These are phyloP conservation scores for Andrena marginata DNA, from an alignment of 2,888 invertebrate genomes.

Conservation along the genomic window DNA sequence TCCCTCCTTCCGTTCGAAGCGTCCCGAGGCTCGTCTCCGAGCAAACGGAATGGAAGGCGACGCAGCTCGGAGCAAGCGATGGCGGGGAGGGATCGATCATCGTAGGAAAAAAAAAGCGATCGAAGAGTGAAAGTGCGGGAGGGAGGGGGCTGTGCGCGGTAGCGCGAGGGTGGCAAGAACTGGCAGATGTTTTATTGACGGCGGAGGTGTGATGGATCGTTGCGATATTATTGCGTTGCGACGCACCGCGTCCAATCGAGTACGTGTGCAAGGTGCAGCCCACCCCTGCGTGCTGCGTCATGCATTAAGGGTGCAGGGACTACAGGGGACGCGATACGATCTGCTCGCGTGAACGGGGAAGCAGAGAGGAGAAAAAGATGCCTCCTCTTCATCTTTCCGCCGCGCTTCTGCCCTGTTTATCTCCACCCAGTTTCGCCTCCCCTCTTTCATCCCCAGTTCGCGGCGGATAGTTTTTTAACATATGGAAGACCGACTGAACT, in stretches of 20 bases:
- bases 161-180: conserved; percentile 52
- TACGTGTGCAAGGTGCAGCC: conserved; percentile 69
- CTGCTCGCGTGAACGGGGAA: conserved; percentile 51
- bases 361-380: conserved; percentile 30
- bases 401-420: neutral
- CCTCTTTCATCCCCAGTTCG: no score
- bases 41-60: neutral
- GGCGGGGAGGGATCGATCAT: conserved; percentile 22
- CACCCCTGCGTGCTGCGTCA: conserved; percentile 68
- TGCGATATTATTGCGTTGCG: conserved; percentile 74
- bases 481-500: no score
- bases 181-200: conserved; percentile 79
- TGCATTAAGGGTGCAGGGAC: conserved; percentile 66
- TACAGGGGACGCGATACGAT: conserved; percentile 62
- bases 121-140: conserved; percentile 39
- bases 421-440: neutral
- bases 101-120: conserved; percentile 28
- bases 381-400: conserved; percentile 5
- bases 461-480: no score
- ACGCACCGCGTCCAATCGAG: conserved; percentile 74
- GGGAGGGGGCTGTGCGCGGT: conserved; percentile 17
- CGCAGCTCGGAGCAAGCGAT: neutral
- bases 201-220: conserved; percentile 75
- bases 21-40: no score
- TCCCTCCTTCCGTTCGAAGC: no score